Evolutionary conservation across 1,140 invertebrate genomes (phyloP).

Genomic region (Himalopsyche phryganea): DNA sequence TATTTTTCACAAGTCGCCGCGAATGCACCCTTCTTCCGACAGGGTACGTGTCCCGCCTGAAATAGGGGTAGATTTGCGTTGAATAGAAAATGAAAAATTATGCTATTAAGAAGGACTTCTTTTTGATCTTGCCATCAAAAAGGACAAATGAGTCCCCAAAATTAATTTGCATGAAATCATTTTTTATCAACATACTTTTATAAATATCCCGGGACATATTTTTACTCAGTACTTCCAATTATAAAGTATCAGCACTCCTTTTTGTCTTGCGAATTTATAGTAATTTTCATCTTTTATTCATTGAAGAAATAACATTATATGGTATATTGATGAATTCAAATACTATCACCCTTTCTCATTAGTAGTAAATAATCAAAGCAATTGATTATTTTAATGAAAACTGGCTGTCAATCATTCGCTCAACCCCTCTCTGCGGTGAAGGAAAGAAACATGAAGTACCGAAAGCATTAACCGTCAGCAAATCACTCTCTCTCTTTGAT

Average conservation of each 20-base stretch:
- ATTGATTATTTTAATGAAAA: too few species aligned
- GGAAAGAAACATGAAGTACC: too few species aligned
- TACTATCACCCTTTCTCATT: too few species aligned
- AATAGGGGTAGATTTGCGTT: not conserved
- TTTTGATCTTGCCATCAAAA: slow-evolving; percentile 30
- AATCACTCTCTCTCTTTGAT: too few species aligned
- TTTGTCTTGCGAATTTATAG: too few species aligned
- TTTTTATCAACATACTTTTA: slow-evolving; percentile 4
- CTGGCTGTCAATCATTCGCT: too few species aligned
- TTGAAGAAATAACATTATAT: too few species aligned
- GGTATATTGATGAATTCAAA: too few species aligned
- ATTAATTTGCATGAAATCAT: slow-evolving; percentile 31
- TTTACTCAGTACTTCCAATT: not conserved
- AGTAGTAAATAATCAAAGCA: too few species aligned
- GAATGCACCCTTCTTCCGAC: not conserved
- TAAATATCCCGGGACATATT: not conserved
- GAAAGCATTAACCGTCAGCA: too few species aligned
- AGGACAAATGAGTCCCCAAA: slow-evolving; percentile 28
- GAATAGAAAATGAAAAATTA: slow-evolving; percentile 30
- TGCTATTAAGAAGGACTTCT: slow-evolving; percentile 29
- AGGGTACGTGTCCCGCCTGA: not conserved
- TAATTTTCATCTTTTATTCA: too few species aligned
- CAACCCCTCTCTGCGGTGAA: too few species aligned
- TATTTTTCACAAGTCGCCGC: slow-evolving; percentile 23
- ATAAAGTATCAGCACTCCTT: not conserved